Evolutionary conservation across 2,113 vertebrate species (phyloP).

Genomic region (Ptyas mucosa): DNA sequence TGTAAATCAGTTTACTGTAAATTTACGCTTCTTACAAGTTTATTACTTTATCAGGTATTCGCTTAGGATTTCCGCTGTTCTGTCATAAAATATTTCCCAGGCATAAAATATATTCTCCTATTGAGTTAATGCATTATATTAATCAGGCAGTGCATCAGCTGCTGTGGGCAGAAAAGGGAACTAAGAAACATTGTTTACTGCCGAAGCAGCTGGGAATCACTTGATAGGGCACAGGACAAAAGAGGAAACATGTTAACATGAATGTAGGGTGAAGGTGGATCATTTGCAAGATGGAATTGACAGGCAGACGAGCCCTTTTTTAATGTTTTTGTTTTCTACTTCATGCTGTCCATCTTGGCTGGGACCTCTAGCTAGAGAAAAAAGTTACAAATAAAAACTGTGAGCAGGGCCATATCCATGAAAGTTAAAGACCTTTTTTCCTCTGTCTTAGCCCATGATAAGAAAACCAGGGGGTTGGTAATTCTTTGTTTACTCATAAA

Average conservation of each 20-base stretch:
- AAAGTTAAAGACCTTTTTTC: background rate
- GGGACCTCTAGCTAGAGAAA: background rate
- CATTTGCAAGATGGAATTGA: background rate
- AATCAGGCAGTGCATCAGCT: background rate
- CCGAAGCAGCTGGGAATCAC: slow-evolving; percentile 9
- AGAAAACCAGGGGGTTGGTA: too few relatives aligned
- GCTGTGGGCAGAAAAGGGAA: slow-evolving; percentile 9
- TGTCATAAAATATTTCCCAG: slow-evolving; percentile 38
- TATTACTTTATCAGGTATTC: slow-evolving; percentile 50
- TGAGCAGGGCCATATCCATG: background rate
- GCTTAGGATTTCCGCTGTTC: slow-evolving; percentile 50
- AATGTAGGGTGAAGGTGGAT: background rate
- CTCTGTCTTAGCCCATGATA: background rate
- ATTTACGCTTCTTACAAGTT: slow-evolving; percentile 48
- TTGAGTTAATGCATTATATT: slow-evolving; percentile 21
- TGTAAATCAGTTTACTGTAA: slow-evolving; percentile 50
- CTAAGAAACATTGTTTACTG: slow-evolving; percentile 16
- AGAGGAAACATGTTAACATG: slow-evolving; percentile 11
- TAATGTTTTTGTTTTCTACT: background rate
- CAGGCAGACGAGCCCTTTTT: background rate
- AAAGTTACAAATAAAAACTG: background rate
- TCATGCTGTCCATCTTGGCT: background rate
- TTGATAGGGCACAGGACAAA: slow-evolving; percentile 8
- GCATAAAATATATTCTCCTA: slow-evolving; percentile 44
- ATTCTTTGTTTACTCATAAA: background rate